These are phyloP conservation scores for Montipora foliosa DNA, from an alignment of 64 coral and sea anemone species.

Conservation along the genomic window DNA sequence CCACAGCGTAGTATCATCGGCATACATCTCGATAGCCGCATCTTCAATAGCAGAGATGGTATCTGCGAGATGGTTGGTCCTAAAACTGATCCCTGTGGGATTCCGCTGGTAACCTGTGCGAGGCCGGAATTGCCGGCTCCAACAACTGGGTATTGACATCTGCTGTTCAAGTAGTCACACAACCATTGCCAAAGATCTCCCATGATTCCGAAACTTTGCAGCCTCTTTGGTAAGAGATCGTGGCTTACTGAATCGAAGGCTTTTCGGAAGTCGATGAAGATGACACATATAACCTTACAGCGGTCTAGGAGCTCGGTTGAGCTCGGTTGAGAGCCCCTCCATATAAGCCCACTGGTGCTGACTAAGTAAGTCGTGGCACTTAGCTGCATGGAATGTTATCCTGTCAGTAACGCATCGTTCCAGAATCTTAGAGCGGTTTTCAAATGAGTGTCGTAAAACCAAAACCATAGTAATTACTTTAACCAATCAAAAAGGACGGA, in stretches of 20 bases:
- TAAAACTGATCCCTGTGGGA: background rate
- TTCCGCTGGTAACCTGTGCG: background rate
- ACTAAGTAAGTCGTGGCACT: background rate
- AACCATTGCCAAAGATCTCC: constrained; percentile 9
- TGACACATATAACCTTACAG: background rate
- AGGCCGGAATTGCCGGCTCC: background rate
- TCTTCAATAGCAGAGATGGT: no score
- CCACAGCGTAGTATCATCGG: no score
- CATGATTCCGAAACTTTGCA: background rate
- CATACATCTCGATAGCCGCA: no score
- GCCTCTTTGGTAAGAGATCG: background rate
- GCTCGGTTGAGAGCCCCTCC: background rate
- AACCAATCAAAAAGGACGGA: no score
- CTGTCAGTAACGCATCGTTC: background rate
- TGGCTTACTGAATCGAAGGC: constrained; percentile 20
- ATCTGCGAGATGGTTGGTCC: no score
- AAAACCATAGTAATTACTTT: no score
- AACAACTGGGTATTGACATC: background rate
- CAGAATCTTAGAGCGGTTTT: background rate
- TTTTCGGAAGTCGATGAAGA: constrained; percentile 20
- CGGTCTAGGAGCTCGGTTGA: background rate
- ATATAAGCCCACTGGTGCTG: background rate
- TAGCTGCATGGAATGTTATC: background rate
- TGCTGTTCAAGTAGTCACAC: background rate
- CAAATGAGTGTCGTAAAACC: no score